Conservation (phyloP, 2,797 vertebrate species). For the Bothrops alternatus region DNA sequence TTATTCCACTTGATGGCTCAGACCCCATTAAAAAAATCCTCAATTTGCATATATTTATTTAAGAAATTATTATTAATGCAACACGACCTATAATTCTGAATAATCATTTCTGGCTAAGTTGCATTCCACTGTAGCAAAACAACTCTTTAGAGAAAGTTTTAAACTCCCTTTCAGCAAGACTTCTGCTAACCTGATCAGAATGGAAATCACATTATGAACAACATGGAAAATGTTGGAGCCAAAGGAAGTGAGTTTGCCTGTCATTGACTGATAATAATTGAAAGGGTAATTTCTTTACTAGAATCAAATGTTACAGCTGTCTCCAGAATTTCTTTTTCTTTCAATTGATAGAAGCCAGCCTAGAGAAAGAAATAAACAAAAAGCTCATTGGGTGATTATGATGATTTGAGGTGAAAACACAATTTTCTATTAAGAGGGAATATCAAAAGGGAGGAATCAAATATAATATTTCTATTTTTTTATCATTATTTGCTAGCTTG, state of each 20-base stretch:
- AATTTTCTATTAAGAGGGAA: slow-evolving; percentile 51
- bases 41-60: neutral
- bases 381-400: slow-evolving; percentile 39
- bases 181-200: neutral
- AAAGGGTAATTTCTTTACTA: slow-evolving; percentile 40
- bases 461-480: neutral
- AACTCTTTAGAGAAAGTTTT: slow-evolving; percentile 5
- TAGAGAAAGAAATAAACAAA: slow-evolving; percentile 54
- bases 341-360: slow-evolving; percentile 49
- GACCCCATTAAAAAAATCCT: neutral
- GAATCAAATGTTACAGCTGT: slow-evolving; percentile 48
- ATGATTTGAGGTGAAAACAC: slow-evolving; percentile 48
- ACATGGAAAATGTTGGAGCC: slow-evolving; percentile 7
- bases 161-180: slow-evolving; percentile 27
- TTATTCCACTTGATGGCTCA: neutral
- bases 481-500: neutral
- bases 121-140: slow-evolving; percentile 4
- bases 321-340: slow-evolving; percentile 51
- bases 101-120: slow-evolving; percentile 25
- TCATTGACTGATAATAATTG: slow-evolving; percentile 17
- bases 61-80: neutral
- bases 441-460: neutral
- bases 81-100: neutral
- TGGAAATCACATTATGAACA: slow-evolving; percentile 3
- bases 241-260: slow-evolving; percentile 40